Evolutionary conservation across 2,888 invertebrate genomes (phyloP), one percentile per base, ranked within the genome.

Genomic region (Amblyjoppa fuscipennis): DNA sequence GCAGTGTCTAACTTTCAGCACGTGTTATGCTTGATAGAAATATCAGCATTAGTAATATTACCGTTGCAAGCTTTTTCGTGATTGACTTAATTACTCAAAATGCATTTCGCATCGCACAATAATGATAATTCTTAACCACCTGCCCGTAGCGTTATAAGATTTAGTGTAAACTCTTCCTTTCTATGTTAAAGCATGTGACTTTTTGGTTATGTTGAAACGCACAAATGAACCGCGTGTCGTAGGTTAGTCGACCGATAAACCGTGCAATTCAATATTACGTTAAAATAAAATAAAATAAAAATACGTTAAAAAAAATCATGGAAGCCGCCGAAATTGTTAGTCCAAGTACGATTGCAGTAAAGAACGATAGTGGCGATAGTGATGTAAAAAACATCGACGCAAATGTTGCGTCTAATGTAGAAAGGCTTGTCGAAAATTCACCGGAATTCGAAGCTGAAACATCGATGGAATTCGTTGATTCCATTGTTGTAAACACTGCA

Each of bases 11-110:
- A 61, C 28, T 61, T 13, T 13, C 16, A 61, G 28, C 61, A 61
- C 61, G 61, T 61, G 61, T 31, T 61, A 28, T 6, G 31, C 59
- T 31, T 28, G 31, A 73, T 11, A 59, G n/a, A 74, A n/a, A 28
- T 59, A 59, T 73, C 59, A 38, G 7, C n/a, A 11, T 61, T 31
- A 3, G 0, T 38, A 7, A 61, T 28, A 61, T 45, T 41, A 16
- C 9, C 3, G 16, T 6, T 59, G 13, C 28, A n/a, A 13, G 13
- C 38, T 56, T 16, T 38, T 5, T 9, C 16, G 2, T 56, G 7
- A 25, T 56, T 38, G 38, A 25, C 71, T 13, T 11, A 56, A 53
- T 56, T 28, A 13, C 6, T 61, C 31, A 16, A 31, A 28, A 28
- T 13, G 16, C 11, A 3, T 61, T 1, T 28, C 28, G 31, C 31